Percentiles rank a stretch among this genome's conserved stretches.
phyloP scores from a whole-genome alignment of 2,113 vertebrate genomes.

The Albula glossodonta region DNA sequence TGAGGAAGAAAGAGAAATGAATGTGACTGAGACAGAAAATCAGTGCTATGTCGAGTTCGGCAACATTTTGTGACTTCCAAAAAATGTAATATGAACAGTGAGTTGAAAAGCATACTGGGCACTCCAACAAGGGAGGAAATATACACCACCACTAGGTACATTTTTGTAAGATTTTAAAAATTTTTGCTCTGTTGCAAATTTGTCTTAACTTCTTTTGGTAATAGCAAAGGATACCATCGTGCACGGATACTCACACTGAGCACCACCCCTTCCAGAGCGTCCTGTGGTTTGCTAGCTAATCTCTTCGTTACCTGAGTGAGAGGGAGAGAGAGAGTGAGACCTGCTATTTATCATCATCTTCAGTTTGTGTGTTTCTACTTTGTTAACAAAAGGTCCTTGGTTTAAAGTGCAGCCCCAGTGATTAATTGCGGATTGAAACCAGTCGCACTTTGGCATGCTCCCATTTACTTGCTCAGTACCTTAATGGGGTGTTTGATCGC shows the following conservation, averaged over 20 bases:
- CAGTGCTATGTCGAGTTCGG: neutral
- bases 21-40: neutral
- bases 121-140: too few species aligned
- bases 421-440: neutral
- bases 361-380: neutral
- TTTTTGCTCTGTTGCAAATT: too few species aligned
- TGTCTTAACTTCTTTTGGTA: neutral
- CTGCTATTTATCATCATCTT: neutral
- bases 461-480: conserved; percentile 58
- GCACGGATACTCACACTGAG: conserved; percentile 82
- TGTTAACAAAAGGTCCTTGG: neutral
- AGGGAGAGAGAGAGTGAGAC: neutral
- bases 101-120: too few species aligned
- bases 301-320: conserved; percentile 74
- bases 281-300: conserved; percentile 87
- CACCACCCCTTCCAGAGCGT: conserved; percentile 91
- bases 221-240: neutral
- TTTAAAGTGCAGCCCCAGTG: neutral
- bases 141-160: too few species aligned
- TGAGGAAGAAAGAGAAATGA: neutral
- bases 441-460: neutral
- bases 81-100: too few species aligned
- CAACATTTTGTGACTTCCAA: neutral
- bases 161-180: too few species aligned
- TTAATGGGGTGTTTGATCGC: conserved; percentile 85